Conservation (phyloP, 1,140 invertebrate genomes). For the Arion vulgaris region DNA sequence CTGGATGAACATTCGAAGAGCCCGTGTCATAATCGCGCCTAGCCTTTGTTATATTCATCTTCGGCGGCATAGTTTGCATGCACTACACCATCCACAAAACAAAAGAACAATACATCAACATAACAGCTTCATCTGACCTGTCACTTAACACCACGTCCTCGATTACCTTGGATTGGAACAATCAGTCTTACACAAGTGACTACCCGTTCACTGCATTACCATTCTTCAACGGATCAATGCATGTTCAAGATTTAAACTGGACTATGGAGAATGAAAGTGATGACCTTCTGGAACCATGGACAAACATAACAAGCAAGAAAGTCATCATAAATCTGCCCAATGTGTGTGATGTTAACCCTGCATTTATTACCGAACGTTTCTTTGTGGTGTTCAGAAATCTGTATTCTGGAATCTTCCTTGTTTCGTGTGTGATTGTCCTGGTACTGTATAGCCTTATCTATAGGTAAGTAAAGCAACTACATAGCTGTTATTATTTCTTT, state of each 20-base stretch:
- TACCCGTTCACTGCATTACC: no score
- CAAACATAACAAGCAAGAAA: neutral
- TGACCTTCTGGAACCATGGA: neutral
- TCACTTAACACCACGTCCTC: no score
- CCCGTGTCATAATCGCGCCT: conserved; percentile 58
- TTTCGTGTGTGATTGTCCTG: conserved; percentile 48
- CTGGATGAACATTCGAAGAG: conserved; percentile 55
- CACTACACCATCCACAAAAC: conserved; percentile 48
- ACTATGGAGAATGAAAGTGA: no score
- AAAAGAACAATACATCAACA: neutral
- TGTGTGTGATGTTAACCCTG: conserved; percentile 25
- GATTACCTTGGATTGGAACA: neutral
- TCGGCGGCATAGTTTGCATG: conserved; percentile 55
- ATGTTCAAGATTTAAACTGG: no score
- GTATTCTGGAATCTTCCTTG: conserved; percentile 47
- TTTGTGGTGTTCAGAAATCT: conserved; percentile 43
- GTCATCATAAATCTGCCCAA: neutral
- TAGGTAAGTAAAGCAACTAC: conserved; percentile 20
- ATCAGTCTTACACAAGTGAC: no score
- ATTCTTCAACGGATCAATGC: no score
- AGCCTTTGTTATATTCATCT: conserved; percentile 46
- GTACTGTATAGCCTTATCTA: conserved; percentile 54
- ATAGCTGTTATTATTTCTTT: no score
- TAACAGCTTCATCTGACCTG: neutral
- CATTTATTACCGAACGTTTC: conserved; percentile 38